phyloP scores from a whole-genome alignment of 2,113 vertebrate genomes.

The Ancistrus triradiatus region DNA sequence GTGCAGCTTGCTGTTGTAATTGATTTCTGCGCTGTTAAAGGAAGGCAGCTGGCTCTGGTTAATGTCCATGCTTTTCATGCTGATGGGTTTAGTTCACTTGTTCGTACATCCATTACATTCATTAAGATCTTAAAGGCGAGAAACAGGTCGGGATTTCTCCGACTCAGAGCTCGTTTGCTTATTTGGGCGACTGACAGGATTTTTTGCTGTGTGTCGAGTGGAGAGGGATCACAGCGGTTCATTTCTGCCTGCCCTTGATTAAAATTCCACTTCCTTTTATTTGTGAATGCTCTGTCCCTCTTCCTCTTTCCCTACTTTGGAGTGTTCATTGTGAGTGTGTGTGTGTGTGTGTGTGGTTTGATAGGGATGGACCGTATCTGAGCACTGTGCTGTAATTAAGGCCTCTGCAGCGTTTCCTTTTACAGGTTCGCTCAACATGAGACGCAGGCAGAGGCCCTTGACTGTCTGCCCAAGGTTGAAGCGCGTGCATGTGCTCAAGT shows the following conservation, averaged over 20 bases:
- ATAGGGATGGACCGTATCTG: background rate
- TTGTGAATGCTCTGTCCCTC: too few species aligned
- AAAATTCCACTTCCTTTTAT: too few species aligned
- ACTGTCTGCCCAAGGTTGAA: background rate
- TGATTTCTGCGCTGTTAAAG: too few species aligned
- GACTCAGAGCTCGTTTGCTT: too few species aligned
- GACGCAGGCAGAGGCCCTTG: background rate
- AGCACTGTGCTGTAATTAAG: background rate
- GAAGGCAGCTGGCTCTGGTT: background rate
- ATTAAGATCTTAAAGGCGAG: background rate
- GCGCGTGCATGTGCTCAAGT: background rate
- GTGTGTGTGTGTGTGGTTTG: background rate
- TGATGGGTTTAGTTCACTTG: background rate
- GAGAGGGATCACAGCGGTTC: too few species aligned
- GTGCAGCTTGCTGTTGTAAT: too few species aligned
- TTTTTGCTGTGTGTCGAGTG: too few species aligned
- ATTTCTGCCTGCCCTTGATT: too few species aligned
- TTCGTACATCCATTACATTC: background rate
- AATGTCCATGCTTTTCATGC: background rate
- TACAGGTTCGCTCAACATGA: background rate
- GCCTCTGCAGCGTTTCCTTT: background rate
- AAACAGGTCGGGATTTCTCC: too few species aligned
- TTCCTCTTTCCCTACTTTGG: too few species aligned
- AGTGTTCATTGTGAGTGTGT: background rate
- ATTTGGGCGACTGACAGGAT: too few species aligned